Evolutionary conservation across 2,797 vertebrate genomes (phyloP).

Genomic region (Silurus aristotelis): DNA sequence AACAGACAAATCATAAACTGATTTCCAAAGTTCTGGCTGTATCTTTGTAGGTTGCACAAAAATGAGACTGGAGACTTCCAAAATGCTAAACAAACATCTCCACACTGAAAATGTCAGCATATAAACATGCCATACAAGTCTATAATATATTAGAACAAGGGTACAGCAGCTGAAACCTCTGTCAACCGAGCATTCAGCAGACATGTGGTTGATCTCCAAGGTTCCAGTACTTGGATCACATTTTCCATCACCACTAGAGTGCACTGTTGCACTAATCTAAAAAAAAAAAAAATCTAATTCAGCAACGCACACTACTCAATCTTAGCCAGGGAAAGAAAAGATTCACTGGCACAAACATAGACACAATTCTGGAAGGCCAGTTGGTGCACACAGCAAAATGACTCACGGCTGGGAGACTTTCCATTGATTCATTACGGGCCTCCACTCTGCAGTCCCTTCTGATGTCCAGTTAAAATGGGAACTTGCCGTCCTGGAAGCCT

Average conservation of each 20-base stretch:
- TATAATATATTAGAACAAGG: background rate
- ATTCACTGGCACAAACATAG: conserved; percentile 11
- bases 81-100: background rate
- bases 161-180: background rate
- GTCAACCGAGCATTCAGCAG: background rate
- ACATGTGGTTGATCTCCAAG: background rate
- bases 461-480: conserved; percentile 39
- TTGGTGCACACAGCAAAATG: conserved; percentile 42
- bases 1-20: background rate
- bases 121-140: background rate
- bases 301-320: background rate
- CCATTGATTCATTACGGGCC: conserved; percentile 42
- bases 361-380: conserved; percentile 33
- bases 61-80: background rate
- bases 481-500: conserved; percentile 25
- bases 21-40: background rate
- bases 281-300: background rate
- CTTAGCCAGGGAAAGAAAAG: background rate
- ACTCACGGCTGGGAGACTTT: conserved; percentile 48
- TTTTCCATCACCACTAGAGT: conserved; percentile 42
- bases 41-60: background rate
- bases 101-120: background rate
- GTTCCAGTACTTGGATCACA: background rate
- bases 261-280: conserved; percentile 49
- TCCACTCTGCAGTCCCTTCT: conserved; percentile 36